Conservation (phyloP, 2,113 vertebrate genomes). For the Kryptolebias marmoratus region DNA sequence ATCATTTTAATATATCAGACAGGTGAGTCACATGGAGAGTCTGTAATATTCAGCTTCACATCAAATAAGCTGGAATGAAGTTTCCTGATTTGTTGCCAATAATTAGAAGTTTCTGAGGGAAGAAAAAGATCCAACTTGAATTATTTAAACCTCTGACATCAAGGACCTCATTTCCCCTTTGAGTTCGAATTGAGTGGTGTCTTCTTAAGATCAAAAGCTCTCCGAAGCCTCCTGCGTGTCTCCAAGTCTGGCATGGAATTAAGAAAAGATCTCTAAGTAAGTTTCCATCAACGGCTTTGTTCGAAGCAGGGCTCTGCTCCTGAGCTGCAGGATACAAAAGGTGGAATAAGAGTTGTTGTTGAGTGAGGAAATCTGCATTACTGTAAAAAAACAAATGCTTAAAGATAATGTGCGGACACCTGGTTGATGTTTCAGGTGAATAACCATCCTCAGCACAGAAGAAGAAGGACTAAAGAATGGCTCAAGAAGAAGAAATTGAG, state of each 20-base stretch:
- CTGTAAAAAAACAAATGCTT: too few relatives aligned
- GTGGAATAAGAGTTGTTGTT: not conserved
- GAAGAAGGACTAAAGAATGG: not conserved
- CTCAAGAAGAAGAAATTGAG: too few relatives aligned
- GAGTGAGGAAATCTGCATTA: not conserved
- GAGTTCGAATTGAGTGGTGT: not conserved
- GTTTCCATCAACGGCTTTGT: not conserved
- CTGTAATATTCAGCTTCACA: not conserved
- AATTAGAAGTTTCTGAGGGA: not conserved
- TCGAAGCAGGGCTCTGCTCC: not conserved
- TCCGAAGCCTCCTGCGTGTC: not conserved
- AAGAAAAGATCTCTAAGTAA: not conserved
- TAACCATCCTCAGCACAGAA: not conserved
- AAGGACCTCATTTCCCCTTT: not conserved
- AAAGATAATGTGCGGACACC: too few relatives aligned
- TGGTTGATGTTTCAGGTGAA: not conserved
- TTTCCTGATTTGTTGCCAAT: not conserved
- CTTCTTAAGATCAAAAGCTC: not conserved
- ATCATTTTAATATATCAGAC: not conserved
- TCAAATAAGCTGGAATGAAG: not conserved
- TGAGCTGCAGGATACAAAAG: not conserved
- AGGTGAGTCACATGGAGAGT: not conserved
- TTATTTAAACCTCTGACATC: conserved; percentile 4
- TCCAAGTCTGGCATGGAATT: not conserved
- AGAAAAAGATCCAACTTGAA: not conserved